Conservation (phyloP, 2,888 invertebrate species). For the Lymantria monacha region DNA sequence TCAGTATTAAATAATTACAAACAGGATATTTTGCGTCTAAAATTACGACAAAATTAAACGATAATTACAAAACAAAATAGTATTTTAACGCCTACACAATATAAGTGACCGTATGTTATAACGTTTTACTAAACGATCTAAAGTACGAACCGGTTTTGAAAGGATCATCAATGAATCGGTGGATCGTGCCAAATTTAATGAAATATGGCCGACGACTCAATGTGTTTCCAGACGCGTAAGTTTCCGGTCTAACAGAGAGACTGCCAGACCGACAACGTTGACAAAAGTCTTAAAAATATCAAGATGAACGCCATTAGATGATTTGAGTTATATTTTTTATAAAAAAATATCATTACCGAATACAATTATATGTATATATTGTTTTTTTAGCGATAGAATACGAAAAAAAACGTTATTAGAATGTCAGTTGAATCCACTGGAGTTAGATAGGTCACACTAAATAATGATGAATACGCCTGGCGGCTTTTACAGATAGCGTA, state of each 20-base stretch:
- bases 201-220: constrained; percentile 20
- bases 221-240: constrained; percentile 21
- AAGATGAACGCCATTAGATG: too few relatives aligned
- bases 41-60: constrained; percentile 2
- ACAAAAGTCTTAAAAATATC: too few relatives aligned
- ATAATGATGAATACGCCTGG: too few relatives aligned
- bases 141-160: constrained; percentile 20
- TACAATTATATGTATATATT: too few relatives aligned
- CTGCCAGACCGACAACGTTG: constrained; percentile 6
- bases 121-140: constrained; percentile 7
- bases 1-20: neutral
- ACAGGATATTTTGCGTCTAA: neutral
- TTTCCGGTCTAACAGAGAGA: constrained; percentile 20
- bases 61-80: constrained; percentile 5
- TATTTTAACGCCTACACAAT: constrained; percentile 5
- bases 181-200: constrained; percentile 21
- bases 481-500: too few relatives aligned
- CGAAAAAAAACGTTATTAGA: too few relatives aligned
- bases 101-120: constrained; percentile 2
- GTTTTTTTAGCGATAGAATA: too few relatives aligned
- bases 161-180: constrained; percentile 30
- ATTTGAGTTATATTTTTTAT: too few relatives aligned
- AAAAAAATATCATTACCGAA: too few relatives aligned
- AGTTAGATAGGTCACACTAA: too few relatives aligned
- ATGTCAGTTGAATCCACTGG: too few relatives aligned